Base-by-base conservation (phyloP, 92 coral and sea anemone species). In the Zoanthus solanderi region DNA sequence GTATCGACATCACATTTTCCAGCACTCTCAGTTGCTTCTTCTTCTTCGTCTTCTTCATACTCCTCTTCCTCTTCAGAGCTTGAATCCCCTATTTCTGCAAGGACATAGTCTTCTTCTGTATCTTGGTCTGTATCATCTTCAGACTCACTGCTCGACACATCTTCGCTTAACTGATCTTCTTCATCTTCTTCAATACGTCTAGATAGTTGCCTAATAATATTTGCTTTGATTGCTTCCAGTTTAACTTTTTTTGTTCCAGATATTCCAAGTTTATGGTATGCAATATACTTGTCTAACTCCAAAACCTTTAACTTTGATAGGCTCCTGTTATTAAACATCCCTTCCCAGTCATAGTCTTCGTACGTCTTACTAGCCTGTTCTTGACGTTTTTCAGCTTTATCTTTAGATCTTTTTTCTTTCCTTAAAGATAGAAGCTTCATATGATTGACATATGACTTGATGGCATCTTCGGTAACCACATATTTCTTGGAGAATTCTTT, bases 281-380 rank as follows among this genome's bases (percentile, higher is more conserved):
- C 18, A 77, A 76, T 60, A 45, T 87, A 77, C 89, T 87, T 87
- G 61, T 87, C 84, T 57, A 76, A 67, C 89, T 87, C 89, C 17
- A 61, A 45, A 87, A 50, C 78, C 18, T 86, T 76, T 47, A 87
- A 87, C 52, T 87, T 87, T 87, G 84, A 87, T 14, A 87, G 89
- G 74, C 84, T 81, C 71, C 85, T 66, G 58, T 89, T 85, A 44
- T 73, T n/a, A 53, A 83, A 83, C 91, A 88, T 81, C 9, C 88
- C 82, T 85, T 85, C 88, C 82, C 82, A 85, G 88, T 85, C 82
- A 76, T 17, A 65, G 34, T 76, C 77, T 76, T 14, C 31, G 44
- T 76, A 37, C 46, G 44, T 44, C 61, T 83, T 66, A 31, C 77
- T 83, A 37, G 87, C 63, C 37, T 80, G 42, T 81, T 57, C 72